Conservation (phyloP, 2,113 vertebrate genomes). For the Manacus vitellinus region DNA sequence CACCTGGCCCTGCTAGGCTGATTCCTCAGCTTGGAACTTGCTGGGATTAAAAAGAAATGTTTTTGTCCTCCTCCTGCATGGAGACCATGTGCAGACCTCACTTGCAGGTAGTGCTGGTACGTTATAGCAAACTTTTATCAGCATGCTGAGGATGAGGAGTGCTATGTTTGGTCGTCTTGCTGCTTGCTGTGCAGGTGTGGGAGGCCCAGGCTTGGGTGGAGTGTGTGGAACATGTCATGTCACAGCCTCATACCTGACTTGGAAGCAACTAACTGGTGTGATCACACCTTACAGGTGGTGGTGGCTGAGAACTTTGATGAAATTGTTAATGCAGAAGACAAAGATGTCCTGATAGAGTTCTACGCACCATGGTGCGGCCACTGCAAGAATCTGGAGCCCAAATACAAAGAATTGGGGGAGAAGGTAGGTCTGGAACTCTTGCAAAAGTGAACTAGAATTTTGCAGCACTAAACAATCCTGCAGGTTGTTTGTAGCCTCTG, state of each 20-base stretch:
- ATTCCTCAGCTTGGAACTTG: neutral
- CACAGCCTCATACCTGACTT: neutral
- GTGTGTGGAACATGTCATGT: accelerated
- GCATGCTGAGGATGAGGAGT: neutral
- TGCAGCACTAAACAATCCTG: neutral
- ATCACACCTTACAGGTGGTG: conserved; percentile 77
- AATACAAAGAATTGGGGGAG: conserved; percentile 93
- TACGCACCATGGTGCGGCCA: conserved; percentile 99
- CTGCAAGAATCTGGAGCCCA: conserved; percentile 97
- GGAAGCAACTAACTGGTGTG: neutral
- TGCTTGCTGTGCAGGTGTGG: neutral
- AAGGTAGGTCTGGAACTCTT: conserved; percentile 79
- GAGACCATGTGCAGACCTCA: neutral
- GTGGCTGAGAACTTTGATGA: conserved; percentile 98
- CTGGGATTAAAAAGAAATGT: neutral
- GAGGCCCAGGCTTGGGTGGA: neutral
- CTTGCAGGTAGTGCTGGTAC: neutral
- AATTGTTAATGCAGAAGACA: conserved; percentile 91
- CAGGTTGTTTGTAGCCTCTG: neutral
- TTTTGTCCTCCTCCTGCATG: neutral
- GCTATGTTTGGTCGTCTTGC: neutral
- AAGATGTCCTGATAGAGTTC: conserved; percentile 97
- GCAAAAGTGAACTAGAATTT: neutral
- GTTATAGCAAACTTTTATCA: neutral
- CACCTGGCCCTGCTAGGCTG: neutral